Evolutionary conservation across 2,888 invertebrate species (phyloP).

Genomic region (Thymelicus lineola): DNA sequence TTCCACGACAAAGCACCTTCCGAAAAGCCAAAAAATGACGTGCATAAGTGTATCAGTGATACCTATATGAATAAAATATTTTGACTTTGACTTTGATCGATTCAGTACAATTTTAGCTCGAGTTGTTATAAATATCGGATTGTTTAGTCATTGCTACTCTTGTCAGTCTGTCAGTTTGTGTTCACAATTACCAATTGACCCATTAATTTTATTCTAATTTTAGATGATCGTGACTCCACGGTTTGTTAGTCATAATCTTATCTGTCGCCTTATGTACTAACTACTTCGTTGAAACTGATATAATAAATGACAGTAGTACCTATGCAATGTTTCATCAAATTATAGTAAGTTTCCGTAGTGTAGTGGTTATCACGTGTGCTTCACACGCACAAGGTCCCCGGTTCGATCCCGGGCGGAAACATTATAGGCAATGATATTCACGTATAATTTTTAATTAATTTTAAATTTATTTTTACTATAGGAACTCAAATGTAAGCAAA

Average conservation of each 20-base stretch:
- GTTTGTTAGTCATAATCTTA: slow-evolving; percentile 11
- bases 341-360: slow-evolving; percentile 87
- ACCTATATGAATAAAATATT: too few relatives aligned
- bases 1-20: too few relatives aligned
- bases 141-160: not conserved
- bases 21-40: too few relatives aligned
- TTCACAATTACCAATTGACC: slow-evolving; percentile 12
- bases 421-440: too few relatives aligned
- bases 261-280: not conserved
- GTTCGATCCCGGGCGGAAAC: slow-evolving; percentile 88
- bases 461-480: not conserved
- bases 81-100: too few relatives aligned
- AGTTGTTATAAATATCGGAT: too few relatives aligned
- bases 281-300: too few relatives aligned
- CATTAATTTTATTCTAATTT: slow-evolving; percentile 12
- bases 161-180: not conserved
- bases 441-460: not conserved
- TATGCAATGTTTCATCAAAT: too few relatives aligned
- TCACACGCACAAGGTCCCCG: slow-evolving; percentile 91
- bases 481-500: too few relatives aligned
- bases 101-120: too few relatives aligned
- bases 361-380: slow-evolving; percentile 93
- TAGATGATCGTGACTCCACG: slow-evolving; percentile 6
- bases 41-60: too few relatives aligned
- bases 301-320: too few relatives aligned